Conservation (phyloP, 1,140 invertebrate species). For the Andrena cerasifolii region DNA sequence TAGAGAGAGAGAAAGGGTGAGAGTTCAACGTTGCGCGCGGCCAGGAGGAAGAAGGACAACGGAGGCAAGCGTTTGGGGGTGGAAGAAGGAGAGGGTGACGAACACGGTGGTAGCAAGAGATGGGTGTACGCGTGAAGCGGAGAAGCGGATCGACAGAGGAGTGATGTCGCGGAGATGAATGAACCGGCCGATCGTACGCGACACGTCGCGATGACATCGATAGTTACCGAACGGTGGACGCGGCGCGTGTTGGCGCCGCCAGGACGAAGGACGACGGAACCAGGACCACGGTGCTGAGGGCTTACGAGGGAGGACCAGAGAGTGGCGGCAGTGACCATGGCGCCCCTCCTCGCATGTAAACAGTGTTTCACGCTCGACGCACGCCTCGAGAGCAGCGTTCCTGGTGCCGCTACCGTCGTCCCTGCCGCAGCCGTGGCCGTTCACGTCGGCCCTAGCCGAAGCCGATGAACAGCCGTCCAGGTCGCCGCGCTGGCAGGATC, state of each 20-base stretch:
- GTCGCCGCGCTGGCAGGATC: constrained; percentile 10
- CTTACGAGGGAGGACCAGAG: constrained; percentile 5
- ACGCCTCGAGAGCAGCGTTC: constrained; percentile 36
- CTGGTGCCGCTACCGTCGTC: background rate
- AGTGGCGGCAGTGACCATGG: constrained; percentile 64
- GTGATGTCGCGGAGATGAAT: constrained; percentile 38
- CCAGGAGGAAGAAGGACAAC: background rate
- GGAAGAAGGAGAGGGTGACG: constrained; percentile 1
- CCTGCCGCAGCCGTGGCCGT: constrained; percentile 6
- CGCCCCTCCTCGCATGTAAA: constrained; percentile 58
- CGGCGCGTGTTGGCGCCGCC: constrained; percentile 25
- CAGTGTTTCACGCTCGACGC: constrained; percentile 53
- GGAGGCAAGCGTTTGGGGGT: background rate
- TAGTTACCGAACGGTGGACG: constrained; percentile 1
- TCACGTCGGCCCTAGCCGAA: background rate
- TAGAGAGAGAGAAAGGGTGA: background rate
- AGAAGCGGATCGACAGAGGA: constrained; percentile 20
- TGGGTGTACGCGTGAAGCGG: constrained; percentile 40
- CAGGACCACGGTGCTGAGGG: constrained; percentile 5
- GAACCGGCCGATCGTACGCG: constrained; percentile 17
- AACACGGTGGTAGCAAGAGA: constrained; percentile 12
- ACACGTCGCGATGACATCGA: constrained; percentile 16
- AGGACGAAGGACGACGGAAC: constrained; percentile 28
- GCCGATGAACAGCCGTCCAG: constrained; percentile 5
- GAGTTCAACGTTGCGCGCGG: background rate